Percentiles rank a stretch among this genome's conserved stretches.
Conservation (phyloP, 2,888 invertebrate genomes). For the Orthonychiurus folsomi region DNA sequence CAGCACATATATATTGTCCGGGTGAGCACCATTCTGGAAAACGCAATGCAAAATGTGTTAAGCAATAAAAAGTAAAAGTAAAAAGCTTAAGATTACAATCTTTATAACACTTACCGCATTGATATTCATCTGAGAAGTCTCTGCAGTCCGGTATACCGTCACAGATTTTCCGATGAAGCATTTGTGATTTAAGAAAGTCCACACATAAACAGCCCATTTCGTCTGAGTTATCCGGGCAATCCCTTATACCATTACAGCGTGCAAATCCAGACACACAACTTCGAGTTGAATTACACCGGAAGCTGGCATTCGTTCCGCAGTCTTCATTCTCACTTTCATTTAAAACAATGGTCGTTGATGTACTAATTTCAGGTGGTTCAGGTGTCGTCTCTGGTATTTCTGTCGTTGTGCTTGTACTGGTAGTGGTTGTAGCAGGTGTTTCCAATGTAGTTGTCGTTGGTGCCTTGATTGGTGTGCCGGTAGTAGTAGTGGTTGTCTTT, state of each 20-base stretch:
- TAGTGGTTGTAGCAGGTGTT: not conserved
- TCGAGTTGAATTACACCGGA: conserved; percentile 39
- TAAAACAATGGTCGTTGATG: not conserved
- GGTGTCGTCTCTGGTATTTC: not conserved
- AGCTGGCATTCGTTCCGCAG: conserved; percentile 32
- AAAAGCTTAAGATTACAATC: not conserved
- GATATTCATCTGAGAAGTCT: conserved; percentile 68
- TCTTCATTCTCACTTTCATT: conserved; percentile 16
- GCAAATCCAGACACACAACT: conserved; percentile 38
- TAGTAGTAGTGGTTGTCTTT: not conserved
- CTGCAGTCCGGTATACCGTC: conserved; percentile 60
- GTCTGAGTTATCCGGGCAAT: conserved; percentile 54
- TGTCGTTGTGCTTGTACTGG: not conserved
- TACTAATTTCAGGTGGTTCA: not conserved
- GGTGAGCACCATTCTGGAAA: conserved; percentile 62
- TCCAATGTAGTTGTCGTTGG: not conserved
- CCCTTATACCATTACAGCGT: conserved; percentile 42
- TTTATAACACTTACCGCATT: conserved; percentile 43
- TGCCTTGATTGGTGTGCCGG: not conserved
- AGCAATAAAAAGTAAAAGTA: not conserved
- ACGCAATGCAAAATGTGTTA: conserved; percentile 11
- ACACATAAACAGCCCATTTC: conserved; percentile 63
- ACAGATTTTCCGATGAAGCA: conserved; percentile 62
- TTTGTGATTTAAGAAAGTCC: conserved; percentile 61
- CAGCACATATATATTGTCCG: conserved; percentile 64